Evolutionary conservation across 1,140 invertebrate species (phyloP).

Genomic region (Ceratina japonica): DNA sequence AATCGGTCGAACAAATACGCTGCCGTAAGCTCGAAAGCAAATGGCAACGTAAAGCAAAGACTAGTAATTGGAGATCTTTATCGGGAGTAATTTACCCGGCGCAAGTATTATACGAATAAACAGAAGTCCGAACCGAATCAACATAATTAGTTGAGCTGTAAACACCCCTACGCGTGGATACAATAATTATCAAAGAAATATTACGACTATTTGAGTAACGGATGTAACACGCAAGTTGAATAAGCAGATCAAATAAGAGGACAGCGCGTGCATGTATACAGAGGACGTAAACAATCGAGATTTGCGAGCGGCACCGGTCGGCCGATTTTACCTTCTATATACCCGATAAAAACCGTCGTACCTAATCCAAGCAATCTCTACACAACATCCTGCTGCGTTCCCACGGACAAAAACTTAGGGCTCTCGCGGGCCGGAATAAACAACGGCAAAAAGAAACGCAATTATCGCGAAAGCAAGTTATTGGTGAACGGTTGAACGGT

Average conservation of each 20-base stretch:
- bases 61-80: not conserved
- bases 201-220: not conserved
- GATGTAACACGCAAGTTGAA: not conserved
- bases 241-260: not conserved
- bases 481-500: constrained; percentile 31
- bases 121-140: constrained; percentile 1
- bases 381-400: not conserved
- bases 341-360: too few relatives aligned
- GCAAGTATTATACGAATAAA: constrained; percentile 11
- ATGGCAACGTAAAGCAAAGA: not conserved
- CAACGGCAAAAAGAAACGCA: not conserved
- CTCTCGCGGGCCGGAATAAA: not conserved
- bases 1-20: not conserved
- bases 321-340: too few relatives aligned
- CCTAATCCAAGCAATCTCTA: not conserved
- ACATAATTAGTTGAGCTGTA: constrained; percentile 8
- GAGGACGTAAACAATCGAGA: not conserved
- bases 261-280: too few relatives aligned
- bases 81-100: too few relatives aligned
- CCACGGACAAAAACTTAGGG: not conserved
- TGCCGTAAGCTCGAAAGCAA: not conserved
- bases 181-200: not conserved
- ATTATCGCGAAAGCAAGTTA: constrained; percentile 22
- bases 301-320: too few relatives aligned
- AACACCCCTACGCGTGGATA: not conserved